Evolutionary conservation across 2,113 vertebrate genomes (phyloP).

Genomic region (Microtus richardsoni): DNA sequence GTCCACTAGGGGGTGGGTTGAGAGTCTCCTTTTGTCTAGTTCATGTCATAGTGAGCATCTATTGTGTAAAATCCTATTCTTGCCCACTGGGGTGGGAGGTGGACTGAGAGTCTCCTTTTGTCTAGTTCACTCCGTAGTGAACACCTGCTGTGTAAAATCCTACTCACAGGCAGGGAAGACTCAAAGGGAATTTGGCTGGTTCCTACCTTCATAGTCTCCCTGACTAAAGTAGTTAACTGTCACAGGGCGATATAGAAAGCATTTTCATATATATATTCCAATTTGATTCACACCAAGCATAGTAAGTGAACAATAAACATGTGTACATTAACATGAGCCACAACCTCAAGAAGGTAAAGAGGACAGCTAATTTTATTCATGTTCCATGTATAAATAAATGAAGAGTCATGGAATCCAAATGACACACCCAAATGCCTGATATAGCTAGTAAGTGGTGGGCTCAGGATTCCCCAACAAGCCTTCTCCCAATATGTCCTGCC

Average conservation of each 20-base stretch:
- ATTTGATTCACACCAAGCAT: not conserved
- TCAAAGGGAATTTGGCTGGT: not conserved
- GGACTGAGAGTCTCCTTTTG: not conserved
- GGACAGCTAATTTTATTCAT: not conserved
- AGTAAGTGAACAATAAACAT: not conserved
- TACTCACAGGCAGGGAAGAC: not conserved
- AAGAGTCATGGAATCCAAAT: constrained; percentile 2
- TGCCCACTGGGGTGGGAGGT: too few species aligned
- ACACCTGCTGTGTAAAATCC: not conserved
- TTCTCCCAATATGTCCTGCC: not conserved
- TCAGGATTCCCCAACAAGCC: not conserved
- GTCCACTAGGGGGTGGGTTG: not conserved
- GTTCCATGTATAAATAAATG: not conserved
- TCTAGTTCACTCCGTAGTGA: not conserved
- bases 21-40: not conserved
- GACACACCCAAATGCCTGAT: not conserved
- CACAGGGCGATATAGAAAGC: not conserved
- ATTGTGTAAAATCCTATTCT: not conserved
- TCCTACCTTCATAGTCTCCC: not conserved
- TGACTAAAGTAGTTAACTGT: not conserved
- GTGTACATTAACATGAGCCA: constrained; percentile 4
- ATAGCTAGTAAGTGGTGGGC: not conserved
- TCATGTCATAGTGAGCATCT: not conserved
- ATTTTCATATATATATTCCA: constrained; percentile 11
- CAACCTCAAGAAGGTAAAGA: not conserved